Evolutionary conservation across 2,113 vertebrate species (phyloP).

Genomic region (Indicator indicator): DNA sequence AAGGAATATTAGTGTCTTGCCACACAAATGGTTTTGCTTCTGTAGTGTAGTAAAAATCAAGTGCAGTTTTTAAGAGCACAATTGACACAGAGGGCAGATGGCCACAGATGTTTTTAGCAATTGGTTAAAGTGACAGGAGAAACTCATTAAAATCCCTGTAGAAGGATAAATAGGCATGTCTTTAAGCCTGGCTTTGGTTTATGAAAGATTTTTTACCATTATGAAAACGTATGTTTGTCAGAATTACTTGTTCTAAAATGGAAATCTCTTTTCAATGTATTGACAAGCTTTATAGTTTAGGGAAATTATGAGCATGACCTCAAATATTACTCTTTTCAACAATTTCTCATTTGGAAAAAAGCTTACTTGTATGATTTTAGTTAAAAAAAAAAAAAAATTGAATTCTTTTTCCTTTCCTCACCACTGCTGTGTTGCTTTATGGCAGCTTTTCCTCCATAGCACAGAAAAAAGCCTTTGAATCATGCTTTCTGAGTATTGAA

Average conservation of each 20-base stretch:
- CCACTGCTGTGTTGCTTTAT: background rate
- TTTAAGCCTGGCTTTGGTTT: background rate
- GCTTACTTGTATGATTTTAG: background rate
- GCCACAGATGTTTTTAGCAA: slow-evolving; percentile 19
- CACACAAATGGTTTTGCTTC: background rate
- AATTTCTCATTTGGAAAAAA: background rate
- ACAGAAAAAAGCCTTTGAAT: background rate
- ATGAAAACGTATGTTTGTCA: background rate
- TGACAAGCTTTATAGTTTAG: background rate
- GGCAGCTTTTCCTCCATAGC: background rate
- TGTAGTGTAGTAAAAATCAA: background rate
- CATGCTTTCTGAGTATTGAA: background rate
- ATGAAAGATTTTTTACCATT: background rate
- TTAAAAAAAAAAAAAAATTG: too few species aligned
- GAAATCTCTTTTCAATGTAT: background rate
- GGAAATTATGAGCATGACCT: background rate
- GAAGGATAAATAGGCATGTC: background rate
- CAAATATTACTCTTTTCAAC: background rate
- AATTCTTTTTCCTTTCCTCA: background rate
- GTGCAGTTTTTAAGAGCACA: background rate
- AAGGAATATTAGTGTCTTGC: background rate
- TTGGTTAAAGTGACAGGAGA: slow-evolving; percentile 16
- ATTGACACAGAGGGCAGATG: background rate
- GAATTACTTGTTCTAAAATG: background rate
- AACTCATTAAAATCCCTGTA: slow-evolving; percentile 2